Conservation (phyloP, 2,797 vertebrate species). For the Anolis apletophallus region DNA sequence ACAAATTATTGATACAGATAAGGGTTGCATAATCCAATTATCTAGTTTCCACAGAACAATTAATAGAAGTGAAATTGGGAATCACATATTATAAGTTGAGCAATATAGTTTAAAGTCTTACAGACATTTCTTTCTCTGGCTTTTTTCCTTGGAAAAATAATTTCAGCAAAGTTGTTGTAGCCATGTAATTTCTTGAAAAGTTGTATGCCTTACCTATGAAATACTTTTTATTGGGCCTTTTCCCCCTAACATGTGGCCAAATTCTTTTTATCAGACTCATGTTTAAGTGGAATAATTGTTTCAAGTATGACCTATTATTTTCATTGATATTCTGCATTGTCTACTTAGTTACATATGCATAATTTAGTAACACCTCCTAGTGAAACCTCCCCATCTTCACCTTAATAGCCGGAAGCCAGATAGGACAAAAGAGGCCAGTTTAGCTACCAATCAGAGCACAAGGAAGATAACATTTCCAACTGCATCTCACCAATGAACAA, state of each 20-base stretch:
- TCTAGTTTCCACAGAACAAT: conserved; percentile 8
- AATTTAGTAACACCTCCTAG: too few species aligned
- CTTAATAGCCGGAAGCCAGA: too few species aligned
- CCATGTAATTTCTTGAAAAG: conserved; percentile 62
- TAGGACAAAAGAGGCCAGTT: too few species aligned
- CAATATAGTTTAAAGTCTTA: conserved; percentile 36
- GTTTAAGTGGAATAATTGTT: conserved; percentile 55
- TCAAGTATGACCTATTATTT: conserved; percentile 37
- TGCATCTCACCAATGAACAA: too few species aligned
- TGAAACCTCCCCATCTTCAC: too few species aligned
- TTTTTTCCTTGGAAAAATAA: conserved; percentile 60
- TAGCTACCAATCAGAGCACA: too few species aligned
- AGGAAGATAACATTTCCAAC: too few species aligned
- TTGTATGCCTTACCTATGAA: conserved; percentile 57
- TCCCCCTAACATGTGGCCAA: conserved; percentile 42
- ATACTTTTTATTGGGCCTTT: conserved; percentile 52
- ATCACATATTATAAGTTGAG: conserved; percentile 26
- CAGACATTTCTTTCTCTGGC: conserved; percentile 27
- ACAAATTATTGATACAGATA: not conserved
- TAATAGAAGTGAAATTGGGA: conserved; percentile 20
- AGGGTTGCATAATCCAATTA: not conserved
- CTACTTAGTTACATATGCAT: too few species aligned
- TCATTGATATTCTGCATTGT: too few species aligned
- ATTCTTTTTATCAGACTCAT: conserved; percentile 58
- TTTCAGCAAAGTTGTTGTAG: conserved; percentile 48